These are phyloP conservation scores for Drosophila orosa DNA, from an alignment of 1,140 invertebrate genomes.

Conservation along the genomic window DNA sequence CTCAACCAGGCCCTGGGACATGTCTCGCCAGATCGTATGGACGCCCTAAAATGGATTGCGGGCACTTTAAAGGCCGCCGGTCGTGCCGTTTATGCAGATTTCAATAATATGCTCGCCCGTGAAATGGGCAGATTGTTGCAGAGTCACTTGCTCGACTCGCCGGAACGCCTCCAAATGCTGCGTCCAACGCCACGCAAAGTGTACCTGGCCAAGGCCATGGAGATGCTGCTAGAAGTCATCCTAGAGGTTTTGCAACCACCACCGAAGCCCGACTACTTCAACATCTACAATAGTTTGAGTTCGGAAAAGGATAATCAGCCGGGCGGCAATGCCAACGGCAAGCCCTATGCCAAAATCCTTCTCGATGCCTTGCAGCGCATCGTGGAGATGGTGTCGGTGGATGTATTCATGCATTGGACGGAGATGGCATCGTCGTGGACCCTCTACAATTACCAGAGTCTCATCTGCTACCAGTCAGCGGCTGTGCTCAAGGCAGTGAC, in stretches of 20 bases:
- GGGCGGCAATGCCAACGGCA: background rate
- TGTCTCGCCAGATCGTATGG: background rate
- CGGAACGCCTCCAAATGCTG: constrained; percentile 22
- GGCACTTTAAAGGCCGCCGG: constrained; percentile 13
- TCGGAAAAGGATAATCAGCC: background rate
- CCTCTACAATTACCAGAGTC: constrained; percentile 50
- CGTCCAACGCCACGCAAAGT: background rate
- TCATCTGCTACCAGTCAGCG: constrained; percentile 30
- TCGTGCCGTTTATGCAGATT: background rate
- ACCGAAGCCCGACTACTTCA: constrained; percentile 8
- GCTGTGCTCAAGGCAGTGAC: constrained; percentile 25
- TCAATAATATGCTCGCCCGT: background rate
- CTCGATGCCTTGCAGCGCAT: constrained; percentile 64
- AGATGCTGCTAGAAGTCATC: constrained; percentile 11
- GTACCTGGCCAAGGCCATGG: constrained; percentile 45
- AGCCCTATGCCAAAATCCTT: constrained; percentile 11
- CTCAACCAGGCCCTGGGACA: constrained; percentile 28
- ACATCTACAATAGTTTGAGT: constrained; percentile 1
- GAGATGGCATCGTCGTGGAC: constrained; percentile 44
- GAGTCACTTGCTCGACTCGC: constrained; percentile 29
- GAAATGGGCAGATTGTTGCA: constrained; percentile 32
- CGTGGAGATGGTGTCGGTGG: constrained; percentile 58
- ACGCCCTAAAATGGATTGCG: constrained; percentile 10
- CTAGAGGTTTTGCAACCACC: background rate
- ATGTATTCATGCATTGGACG: constrained; percentile 67